Conservation (phyloP, 2,888 invertebrate species). For the Ennomos erosarius region DNA sequence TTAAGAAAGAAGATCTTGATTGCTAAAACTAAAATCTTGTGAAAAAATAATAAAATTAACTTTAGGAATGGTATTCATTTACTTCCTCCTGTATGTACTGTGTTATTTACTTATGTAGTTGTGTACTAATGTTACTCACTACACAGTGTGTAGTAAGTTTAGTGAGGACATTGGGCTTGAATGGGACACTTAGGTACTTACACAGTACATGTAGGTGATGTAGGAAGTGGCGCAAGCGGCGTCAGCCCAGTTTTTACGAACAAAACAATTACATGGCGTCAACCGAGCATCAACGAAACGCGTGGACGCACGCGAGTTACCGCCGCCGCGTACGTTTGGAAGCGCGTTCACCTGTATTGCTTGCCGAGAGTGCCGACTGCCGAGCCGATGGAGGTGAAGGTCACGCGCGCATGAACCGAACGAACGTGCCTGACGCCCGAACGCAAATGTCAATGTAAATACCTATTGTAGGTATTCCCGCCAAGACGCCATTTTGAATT, state of each 20-base stretch:
- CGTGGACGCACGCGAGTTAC: constrained; percentile 29
- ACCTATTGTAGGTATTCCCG: constrained; percentile 60
- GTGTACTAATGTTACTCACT: no score
- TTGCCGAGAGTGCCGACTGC: no score
- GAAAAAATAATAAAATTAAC: no score
- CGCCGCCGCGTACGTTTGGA: constrained; percentile 2
- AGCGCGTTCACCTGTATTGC: no score
- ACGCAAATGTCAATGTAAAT: constrained; percentile 74
- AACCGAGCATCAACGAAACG: constrained; percentile 22
- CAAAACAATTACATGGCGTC: constrained; percentile 6
- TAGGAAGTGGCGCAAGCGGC: neutral
- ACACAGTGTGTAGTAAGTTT: no score
- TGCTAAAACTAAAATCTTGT: no score
- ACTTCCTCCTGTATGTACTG: no score
- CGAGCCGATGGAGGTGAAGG: constrained; percentile 76
- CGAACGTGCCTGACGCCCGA: constrained; percentile 49
- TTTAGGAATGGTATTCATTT: no score
- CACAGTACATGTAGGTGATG: neutral
- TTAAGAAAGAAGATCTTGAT: no score
- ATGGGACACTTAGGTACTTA: no score
- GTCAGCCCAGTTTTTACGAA: neutral
- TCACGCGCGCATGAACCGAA: constrained; percentile 65
- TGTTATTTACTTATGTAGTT: no score
- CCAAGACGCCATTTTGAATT: constrained; percentile 73
- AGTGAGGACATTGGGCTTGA: neutral